phyloP scores from a whole-genome alignment of 2,113 vertebrate species.

The Smithornis capensis region DNA sequence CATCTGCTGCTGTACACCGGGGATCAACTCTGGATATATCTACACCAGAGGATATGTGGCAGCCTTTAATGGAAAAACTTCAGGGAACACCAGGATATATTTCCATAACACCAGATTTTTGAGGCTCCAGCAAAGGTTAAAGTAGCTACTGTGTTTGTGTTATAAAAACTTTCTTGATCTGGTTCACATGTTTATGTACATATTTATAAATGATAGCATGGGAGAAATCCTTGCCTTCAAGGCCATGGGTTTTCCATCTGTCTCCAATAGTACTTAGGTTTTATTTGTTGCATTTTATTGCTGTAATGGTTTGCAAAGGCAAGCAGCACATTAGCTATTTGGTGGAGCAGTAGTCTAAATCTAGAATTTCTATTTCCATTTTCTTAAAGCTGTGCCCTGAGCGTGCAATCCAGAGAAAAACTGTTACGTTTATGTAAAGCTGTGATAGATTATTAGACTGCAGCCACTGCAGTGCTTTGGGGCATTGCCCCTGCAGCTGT shows the following conservation, averaged over 20 bases:
- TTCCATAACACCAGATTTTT: not conserved
- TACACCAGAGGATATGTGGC: not conserved
- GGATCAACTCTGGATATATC: not conserved
- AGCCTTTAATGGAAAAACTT: not conserved
- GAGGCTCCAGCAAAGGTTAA: not conserved
- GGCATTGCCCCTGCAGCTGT: not conserved
- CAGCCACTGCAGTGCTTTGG: not conserved
- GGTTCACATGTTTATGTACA: not conserved
- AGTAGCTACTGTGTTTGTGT: not conserved
- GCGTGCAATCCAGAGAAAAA: not conserved
- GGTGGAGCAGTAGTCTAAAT: not conserved
- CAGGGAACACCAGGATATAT: not conserved
- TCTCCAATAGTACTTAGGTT: not conserved
- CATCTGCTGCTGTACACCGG: not conserved
- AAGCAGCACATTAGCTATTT: not conserved
- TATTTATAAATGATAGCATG: not conserved
- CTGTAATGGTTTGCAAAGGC: not conserved
- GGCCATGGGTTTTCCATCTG: not conserved
- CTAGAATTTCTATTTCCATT: not conserved
- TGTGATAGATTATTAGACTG: not conserved
- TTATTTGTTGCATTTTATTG: not conserved
- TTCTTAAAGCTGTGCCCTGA: not conserved
- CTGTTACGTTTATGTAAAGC: not conserved
- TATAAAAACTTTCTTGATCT: not conserved
- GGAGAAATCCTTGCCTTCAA: not conserved